Evolutionary conservation across 2,888 invertebrate species (phyloP), one percentile per base, ranked within the genome.

Genomic region (Aphidoletes aphidimyza): DNA sequence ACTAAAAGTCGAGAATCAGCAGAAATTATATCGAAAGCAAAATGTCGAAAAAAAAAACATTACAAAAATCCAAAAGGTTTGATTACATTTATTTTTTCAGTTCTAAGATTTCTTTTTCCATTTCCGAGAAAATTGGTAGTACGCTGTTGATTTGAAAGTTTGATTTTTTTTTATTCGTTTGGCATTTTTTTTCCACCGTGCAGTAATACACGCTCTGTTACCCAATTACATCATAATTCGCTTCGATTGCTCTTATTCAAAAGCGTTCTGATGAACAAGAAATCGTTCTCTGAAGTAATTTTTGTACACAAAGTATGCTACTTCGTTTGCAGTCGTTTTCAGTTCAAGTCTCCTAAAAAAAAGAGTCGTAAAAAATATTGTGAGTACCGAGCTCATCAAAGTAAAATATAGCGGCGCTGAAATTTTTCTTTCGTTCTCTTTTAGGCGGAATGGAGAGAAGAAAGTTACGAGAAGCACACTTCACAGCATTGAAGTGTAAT

Each of bases 221-320:
- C 22, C 54, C 22, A 54, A 54, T 54, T 54, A 22, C 54, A 54
- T 54, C 54, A 54, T 54, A 22, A 54, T 54, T 54, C 54, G 22
- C 26, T 54, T 54, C 22, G 54, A 54, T 54, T 22, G 22, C 54
- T 54, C 26, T 54, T 54, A 54, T 8, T 54, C 22, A 54, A 22
- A 54, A 22, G 3, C n/a, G 26, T 26, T 9, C 42, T 42, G 14
- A 9, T 6, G 42, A 42, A 22, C 14, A 22, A 54, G 14, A 54
- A 54, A 22, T 14, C 3, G 39, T 47, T 6, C 3, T 54, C 26
- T 54, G 9, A 26, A 54, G 54, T 54, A 26, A 54, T 26, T 54
- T n/a, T 54, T 54, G 6, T 11, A 14, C 47, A 47, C 17, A 47
- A 47, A 47, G 17, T 11, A 47, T 19, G 47, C 47, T 19, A 47